Conservation (phyloP, 1,140 invertebrate species). For the Aphelenchoides fujianensis region DNA sequence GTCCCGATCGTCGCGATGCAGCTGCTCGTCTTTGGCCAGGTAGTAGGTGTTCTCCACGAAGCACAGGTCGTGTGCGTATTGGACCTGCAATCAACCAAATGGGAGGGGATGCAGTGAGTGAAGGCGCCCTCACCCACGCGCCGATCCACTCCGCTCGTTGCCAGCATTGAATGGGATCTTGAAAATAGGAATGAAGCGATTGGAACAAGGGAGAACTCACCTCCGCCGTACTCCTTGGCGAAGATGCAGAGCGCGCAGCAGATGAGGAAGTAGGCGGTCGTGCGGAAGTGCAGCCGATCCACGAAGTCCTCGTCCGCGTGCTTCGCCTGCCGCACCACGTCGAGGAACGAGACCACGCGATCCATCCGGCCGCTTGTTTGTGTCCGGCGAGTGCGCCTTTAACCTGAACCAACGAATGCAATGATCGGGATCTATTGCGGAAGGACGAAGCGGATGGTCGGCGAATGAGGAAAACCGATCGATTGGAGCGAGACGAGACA, state of each 20-base stretch:
- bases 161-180: slow-evolving; percentile 34
- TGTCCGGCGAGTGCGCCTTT: too few relatives aligned
- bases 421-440: too few relatives aligned
- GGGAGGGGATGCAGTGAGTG: too few relatives aligned
- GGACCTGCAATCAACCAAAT: too few relatives aligned
- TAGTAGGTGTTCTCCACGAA: slow-evolving; percentile 45
- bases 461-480: too few relatives aligned
- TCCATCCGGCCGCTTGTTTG: slow-evolving; percentile 8
- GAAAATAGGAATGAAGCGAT: slow-evolving; percentile 8
- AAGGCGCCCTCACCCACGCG: too few relatives aligned
- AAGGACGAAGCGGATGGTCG: too few relatives aligned
- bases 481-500: too few relatives aligned
- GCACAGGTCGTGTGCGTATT: slow-evolving; percentile 41
- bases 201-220: not conserved
- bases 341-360: slow-evolving; percentile 3
- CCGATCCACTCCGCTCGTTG: slow-evolving; percentile 27
- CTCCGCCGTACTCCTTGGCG: slow-evolving; percentile 28
- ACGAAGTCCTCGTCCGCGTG: slow-evolving; percentile 37
- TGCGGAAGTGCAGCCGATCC: slow-evolving; percentile 31
- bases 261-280: slow-evolving; percentile 20
- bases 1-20: not conserved
- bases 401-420: too few relatives aligned
- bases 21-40: not conserved
- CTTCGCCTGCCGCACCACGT: slow-evolving; percentile 3
- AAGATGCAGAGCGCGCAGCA: slow-evolving; percentile 20